These are phyloP conservation scores for Apostichopus leukothele DNA, from an alignment of 53 echinoderm and acorn worm species.

Conservation along the genomic window DNA sequence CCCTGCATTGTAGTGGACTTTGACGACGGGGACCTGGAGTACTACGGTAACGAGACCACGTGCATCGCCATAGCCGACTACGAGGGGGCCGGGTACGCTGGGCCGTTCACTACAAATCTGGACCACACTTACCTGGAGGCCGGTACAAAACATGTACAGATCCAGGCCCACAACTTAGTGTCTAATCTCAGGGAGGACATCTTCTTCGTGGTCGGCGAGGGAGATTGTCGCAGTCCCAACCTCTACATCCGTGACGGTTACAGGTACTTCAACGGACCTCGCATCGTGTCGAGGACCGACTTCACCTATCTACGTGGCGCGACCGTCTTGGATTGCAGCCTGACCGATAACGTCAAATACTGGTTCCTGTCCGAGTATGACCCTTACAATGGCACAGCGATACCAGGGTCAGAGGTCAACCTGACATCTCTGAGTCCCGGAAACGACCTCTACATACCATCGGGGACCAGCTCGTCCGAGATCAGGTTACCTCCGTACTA, in stretches of 20 bases:
- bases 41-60: conserved; percentile 48
- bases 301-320: conserved; percentile 51
- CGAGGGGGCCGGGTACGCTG: conserved; percentile 28
- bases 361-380: conserved; percentile 61
- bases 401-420: conserved; percentile 46
- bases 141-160: conserved; percentile 54
- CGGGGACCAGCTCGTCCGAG: conserved; percentile 61
- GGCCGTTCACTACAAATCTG: conserved; percentile 8
- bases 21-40: conserved; percentile 53
- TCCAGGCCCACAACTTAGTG: conserved; percentile 68
- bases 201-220: conserved; percentile 62
- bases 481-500: conserved; percentile 64
- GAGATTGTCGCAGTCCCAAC: conserved; percentile 59
- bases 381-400: conserved; percentile 35
- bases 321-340: conserved; percentile 58
- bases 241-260: conserved; percentile 67
- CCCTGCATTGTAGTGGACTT: conserved; percentile 73
- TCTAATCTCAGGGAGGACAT: conserved; percentile 38
- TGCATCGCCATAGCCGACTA: conserved; percentile 56
- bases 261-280: conserved; percentile 58
- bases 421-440: conserved; percentile 26
- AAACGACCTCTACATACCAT: conserved; percentile 53
- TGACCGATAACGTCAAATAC: conserved; percentile 50
- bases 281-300: conserved; percentile 43
- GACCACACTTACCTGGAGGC: conserved; percentile 52